These are phyloP conservation scores for Eupristina koningsbergeri DNA, from an alignment of 1,140 invertebrate genomes.

Conservation along the genomic window DNA sequence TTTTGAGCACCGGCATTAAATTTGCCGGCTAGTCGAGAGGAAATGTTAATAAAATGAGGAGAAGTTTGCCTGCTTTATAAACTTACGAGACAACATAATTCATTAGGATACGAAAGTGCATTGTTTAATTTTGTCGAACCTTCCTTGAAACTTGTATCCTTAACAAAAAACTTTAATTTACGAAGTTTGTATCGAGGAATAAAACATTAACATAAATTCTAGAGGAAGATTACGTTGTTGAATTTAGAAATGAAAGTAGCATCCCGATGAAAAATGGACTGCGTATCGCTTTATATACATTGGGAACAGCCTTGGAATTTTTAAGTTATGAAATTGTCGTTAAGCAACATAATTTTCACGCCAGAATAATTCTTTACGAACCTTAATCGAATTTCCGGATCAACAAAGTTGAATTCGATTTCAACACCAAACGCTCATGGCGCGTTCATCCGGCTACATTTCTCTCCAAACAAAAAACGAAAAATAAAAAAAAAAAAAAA, in stretches of 20 bases:
- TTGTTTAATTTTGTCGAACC: background rate
- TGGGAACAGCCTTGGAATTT: background rate
- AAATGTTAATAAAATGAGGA: background rate
- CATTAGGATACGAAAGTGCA: background rate
- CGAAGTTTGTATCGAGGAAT: background rate
- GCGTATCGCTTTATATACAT: background rate
- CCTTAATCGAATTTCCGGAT: constrained; percentile 39
- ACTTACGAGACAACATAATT: background rate
- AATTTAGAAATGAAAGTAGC: background rate
- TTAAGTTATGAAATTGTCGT: background rate
- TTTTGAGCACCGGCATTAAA: background rate
- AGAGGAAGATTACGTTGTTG: background rate
- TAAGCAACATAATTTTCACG: constrained; percentile 12
- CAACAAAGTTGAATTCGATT: constrained; percentile 24
- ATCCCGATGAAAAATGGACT: background rate
- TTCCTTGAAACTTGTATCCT: background rate
- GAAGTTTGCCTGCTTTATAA: background rate
- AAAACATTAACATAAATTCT: background rate
- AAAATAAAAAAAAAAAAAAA: background rate
- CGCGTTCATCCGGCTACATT: background rate
- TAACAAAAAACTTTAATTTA: background rate
- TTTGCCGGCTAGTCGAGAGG: background rate
- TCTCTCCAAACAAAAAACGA: background rate
- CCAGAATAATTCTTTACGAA: constrained; percentile 14
- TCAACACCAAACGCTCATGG: background rate